Evolutionary conservation across 1,140 invertebrate genomes (phyloP), one percentile per base, ranked within the genome.

Genomic region (Pseudomyrmex sp.): DNA sequence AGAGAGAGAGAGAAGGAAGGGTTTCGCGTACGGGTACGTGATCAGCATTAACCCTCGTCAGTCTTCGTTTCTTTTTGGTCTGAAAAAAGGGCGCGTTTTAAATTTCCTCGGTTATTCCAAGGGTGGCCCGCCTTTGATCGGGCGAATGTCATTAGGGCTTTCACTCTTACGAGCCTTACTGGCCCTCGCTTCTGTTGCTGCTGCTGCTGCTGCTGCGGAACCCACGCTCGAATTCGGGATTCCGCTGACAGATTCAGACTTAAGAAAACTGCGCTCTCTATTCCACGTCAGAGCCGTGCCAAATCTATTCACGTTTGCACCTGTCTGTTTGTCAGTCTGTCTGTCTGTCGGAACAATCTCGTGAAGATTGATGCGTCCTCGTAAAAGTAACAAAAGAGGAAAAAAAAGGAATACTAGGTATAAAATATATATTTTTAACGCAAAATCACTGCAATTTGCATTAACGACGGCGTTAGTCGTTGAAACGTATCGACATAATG

Each of bases 41-140:
- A 93, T 93, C 92, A 88, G 92, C 91, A 91, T 92, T 91, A 92
- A 92, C 92, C 92, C 92, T 92, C 87, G 85, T 92, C 90, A 90
- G 89, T 87, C 70, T 73, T 85, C 87, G 88, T 89, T 91, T 88
- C 85, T 90, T 91, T 91, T 35, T 72, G 61, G 46, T 58, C 65
- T 54, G 77, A 83, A 87, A 88, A 88, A 90, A 91, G 91, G 89
- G 91, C 91, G 90, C 90, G 89, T 92, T 93, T 93, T 93, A 92
- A 93, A 93, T 92, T 92, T 92, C 88, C 89, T 91, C 84, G 85
- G 79, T 86, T 92, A 92, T 91, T 90, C 91, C 85, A 85, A 90
- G 90, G 91, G 89, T 91, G 84, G 87, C 87, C 76, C 59, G 80
- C 80, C 90, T 92, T 92, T 92, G 91, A 92, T 92, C 91, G 90